Evolutionary conservation across 2,113 vertebrate species (phyloP).

Genomic region (Nothoprocta pentlandii): DNA sequence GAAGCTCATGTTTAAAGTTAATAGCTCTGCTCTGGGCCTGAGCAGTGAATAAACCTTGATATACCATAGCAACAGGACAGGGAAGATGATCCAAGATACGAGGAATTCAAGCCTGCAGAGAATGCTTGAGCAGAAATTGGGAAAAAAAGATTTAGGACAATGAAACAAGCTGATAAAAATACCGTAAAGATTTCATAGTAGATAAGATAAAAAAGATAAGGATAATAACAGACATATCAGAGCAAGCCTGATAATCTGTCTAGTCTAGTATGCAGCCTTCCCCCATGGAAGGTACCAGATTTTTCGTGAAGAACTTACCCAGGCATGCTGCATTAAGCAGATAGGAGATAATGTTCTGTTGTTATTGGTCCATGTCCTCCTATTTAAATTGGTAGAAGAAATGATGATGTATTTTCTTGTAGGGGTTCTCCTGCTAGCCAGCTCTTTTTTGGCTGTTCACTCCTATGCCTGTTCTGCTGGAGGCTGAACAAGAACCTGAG

Average conservation of each 20-base stretch:
- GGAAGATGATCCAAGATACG: not conserved
- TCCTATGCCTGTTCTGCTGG: not conserved
- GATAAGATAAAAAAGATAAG: not conserved
- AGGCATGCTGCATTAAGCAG: not conserved
- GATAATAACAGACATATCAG: not conserved
- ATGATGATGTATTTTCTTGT: not conserved
- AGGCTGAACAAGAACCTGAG: not conserved
- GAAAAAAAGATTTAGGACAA: not conserved
- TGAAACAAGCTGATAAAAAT: not conserved
- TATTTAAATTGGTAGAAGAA: not conserved
- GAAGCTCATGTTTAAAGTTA: not conserved
- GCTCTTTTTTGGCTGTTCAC: not conserved
- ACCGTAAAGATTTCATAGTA: not conserved
- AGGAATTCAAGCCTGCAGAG: conserved; percentile 34
- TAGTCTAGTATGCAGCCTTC: not conserved
- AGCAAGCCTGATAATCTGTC: not conserved
- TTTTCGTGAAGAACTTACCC: not conserved
- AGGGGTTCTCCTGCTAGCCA: not conserved
- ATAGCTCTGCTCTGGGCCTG: not conserved
- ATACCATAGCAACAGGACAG: not conserved
- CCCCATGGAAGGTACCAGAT: not conserved
- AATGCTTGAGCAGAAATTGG: not conserved
- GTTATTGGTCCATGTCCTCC: not conserved
- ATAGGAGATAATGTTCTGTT: not conserved
- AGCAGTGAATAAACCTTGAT: not conserved